Evolutionary conservation across 2,113 vertebrate species (phyloP), one percentile per base, ranked within the genome.

Genomic region (Percopsis transmontana): DNA sequence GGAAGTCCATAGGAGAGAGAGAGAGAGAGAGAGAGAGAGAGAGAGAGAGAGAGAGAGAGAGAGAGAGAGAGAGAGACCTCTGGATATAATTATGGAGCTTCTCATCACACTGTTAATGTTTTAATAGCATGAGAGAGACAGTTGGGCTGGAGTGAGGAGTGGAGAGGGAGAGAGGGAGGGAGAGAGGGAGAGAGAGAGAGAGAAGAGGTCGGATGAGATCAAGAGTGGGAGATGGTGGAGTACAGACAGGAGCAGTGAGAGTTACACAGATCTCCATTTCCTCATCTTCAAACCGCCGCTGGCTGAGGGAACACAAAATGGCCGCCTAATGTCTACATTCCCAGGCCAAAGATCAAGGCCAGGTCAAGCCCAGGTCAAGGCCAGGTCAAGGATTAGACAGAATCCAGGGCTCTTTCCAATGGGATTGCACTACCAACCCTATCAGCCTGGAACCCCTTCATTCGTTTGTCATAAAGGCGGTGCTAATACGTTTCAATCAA

Each of bases 111-210:
- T 13, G 23, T 53, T 21, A 39, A 40, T 48, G 10, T 21, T 38
- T 23, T 21, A 63, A 41, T 53, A 48, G 47, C 51, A 21, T 55
- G 41, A 63, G 68, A 77, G 74, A 55, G 66, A 73, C 20, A 48
- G 48, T n/a, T n/a, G n/a, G 13, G 24, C 24, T 50, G 74, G 70
- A 18, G 47, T n/a, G 19, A 14, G 27, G 12, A 42, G 50, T 19
- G 52, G 15, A 44, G 62, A 41, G 38, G 15, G 27, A 21, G 27
- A 44, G 27, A 50, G 42, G 44, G 16, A 27, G 8, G 23, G 23
- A 23, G 51, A 20, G 18, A 7, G 47, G 19, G 47, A 50, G 47
- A 50, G 47, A n/a, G 5, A 57, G 5, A 33, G 9, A 41, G 47
- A 50, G 47, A 41, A 12, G 12, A 41, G 5, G 40, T 41, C 12